Evolutionary conservation across 2,113 vertebrate genomes (phyloP).

Genomic region (Heterotilapia buettikoferi): DNA sequence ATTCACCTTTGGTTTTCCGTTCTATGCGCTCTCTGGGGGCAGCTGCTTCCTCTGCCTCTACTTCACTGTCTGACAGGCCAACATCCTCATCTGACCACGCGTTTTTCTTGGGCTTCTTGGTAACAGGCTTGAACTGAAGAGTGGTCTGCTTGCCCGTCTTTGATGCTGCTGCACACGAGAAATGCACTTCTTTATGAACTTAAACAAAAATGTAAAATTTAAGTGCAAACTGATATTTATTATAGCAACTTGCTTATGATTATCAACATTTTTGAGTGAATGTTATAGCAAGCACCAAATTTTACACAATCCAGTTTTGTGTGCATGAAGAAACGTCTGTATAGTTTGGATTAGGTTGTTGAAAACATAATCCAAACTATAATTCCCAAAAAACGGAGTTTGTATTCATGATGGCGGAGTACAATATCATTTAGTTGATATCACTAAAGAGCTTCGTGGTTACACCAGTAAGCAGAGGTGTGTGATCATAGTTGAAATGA

Average conservation of each 20-base stretch:
- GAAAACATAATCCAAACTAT: background rate
- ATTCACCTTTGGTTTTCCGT: slow-evolving; percentile 68
- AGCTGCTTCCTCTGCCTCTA: slow-evolving; percentile 49
- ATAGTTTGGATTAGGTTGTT: background rate
- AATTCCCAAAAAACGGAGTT: accelerated
- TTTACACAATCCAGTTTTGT: background rate
- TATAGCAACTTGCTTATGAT: background rate
- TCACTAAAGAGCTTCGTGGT: background rate
- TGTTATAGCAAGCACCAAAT: background rate
- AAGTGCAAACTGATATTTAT: background rate
- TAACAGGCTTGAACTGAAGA: slow-evolving; percentile 80
- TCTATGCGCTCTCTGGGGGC: slow-evolving; percentile 60
- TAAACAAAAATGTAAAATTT: background rate
- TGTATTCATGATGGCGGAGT: background rate
- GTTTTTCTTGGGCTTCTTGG: slow-evolving; percentile 75
- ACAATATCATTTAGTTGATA: background rate
- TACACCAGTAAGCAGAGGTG: background rate
- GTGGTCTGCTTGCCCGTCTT: slow-evolving; percentile 79
- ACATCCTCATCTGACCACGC: slow-evolving; percentile 66
- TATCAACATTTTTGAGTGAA: background rate
- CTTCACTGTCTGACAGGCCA: slow-evolving; percentile 42
- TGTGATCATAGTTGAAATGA: background rate
- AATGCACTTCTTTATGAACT: background rate
- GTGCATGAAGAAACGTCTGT: background rate
- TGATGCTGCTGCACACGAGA: slow-evolving; percentile 18